Base-by-base conservation (phyloP, 2,888 invertebrate species). In the Sarcophaga carnaria region DNA sequence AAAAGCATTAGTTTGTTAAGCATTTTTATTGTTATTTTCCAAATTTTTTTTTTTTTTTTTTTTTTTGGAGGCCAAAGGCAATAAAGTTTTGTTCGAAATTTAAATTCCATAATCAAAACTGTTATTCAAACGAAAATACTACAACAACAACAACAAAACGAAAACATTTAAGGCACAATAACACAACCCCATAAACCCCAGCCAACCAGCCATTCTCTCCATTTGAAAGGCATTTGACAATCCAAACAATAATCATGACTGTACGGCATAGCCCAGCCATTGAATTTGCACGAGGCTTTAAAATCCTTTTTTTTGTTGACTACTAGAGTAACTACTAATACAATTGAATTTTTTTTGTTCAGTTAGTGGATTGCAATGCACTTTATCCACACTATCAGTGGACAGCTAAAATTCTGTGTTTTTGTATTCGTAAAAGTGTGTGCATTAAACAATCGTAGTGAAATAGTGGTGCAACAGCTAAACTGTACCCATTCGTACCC, bases 1-100 rank as follows among this genome's bases (percentile, higher is more conserved):
- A 79, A 70, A 54, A 79, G 17, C 79, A 79, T 67, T 78, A 71
- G 67, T 72, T 78, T 70, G 27, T 76, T 67, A 37, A 22, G 22
- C 67, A 27, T 78, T 74, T 49, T 67, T 77, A 49, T 49, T 22
- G 2, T 67, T 62, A 76, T 75, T 72, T 69, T 20, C 20, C 20
- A 20, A 20, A 20, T 20, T 1, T 20, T 20, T 20, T 20, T 37
- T 37, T 6, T 6, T 37, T 37, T 37, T 37, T 0, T 2, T 2
- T 8, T 37, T 37, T 37, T 37, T 37, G 0, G 8, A 14, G 27
- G 54, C 62, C 64, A 77, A 22, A 70, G 54, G 27, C 22, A 45
- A 25, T 11, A 49, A 37, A 60, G n/a, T 47, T 66, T n/a, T 17
- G 54, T 17, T 17, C 6, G 22, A 12, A 20, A 74, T 45, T 74